Evolutionary conservation across 2,888 invertebrate species (phyloP), one percentile per base, ranked within the genome.

Genomic region (Yponomeuta sedellus): DNA sequence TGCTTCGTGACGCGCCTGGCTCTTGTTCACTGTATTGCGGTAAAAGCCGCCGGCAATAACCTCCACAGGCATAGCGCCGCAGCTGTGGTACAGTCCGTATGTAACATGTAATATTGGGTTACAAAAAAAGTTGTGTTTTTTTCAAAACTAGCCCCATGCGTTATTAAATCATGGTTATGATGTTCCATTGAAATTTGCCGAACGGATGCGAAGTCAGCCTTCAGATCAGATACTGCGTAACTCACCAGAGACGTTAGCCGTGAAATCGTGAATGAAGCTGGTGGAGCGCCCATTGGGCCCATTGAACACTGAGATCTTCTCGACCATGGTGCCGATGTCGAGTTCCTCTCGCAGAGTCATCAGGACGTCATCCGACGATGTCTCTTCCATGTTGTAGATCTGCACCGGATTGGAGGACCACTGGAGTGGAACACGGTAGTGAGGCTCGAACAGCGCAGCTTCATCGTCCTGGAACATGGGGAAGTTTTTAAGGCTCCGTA

Each of bases 261-360:
- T 94, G 82, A 99, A 99, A 85, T 99, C 98, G 77, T 99, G 98
- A 74, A 98, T 94, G 79, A 98, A 98, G 70, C 96, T 93, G 66
- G 97, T 97, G 62, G 93, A 93, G 52, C 95, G 93, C 1, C 97
- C 97, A 71, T 96, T 95, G 69, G 94, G 94, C 78, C 97, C 96
- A 78, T 96, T 95, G 16, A 96, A 95, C 10, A 98, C 97, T 74
- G 96, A 94, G 73, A 99, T 96, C 82, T 95, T 96, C 81, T 98
- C 97, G 78, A 95, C 95, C 65, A 93, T 91, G 71, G 95, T 95
- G 34, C 93, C 96, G 71, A 98, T 93, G 77, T 97, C 96, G 74
- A 98, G 93, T 71, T 95, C 94, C 84, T 98, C 97, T 67, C 94
- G 94, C 78, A 97, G 94, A 73, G 92, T 93, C 69, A 88, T 83